Base-by-base conservation (phyloP, 2,888 invertebrate species). In the Xylota sylvarum region DNA sequence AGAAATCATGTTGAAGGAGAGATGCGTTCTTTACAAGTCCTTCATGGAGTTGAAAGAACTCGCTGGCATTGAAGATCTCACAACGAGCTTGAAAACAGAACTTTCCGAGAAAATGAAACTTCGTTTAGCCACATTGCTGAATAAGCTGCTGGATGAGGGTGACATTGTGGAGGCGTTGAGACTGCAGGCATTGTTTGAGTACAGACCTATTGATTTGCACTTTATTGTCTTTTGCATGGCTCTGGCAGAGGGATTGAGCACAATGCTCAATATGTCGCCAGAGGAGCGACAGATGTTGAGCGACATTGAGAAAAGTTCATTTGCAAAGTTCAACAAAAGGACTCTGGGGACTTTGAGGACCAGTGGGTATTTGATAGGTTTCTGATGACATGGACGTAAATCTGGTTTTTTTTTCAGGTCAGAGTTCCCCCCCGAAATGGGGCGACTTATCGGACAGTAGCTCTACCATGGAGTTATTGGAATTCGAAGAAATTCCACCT, bases 211-310 rank as follows among this genome's bases (percentile, higher is more conserved):
- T 2, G 95, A 95, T 89, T 89, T 95, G 77, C 93, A 94, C 88
- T 93, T 94, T 73, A 90, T 95, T 79, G 94, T 94, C 84, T 92
- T 95, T 69, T 95, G 94, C 82, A 93, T 94, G 91, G 93, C 93
- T 27, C 90, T 95, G 88, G 95, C 94, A 5, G 95, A 95, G 90
- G 94, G 94, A 19, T 92, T 94, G 86, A 92, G 94, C 5, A 92
- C 92, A 69, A 94, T 94, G 1, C 92, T 93, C 85, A 93, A 94
- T 82, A 91, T 96, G 88, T 95, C 94, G 1, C 93, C 94, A 58
- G 95, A 96, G 89, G 94, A 96, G 89, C 94, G 95, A 65, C 92
- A 94, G 73, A 92, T 96, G 55, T 88, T 95, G 7, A 90, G 90
- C 23, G 93, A 92, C 65, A 91, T 92, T 5, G 91, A 92, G 32